A percentile compares a stretch with the other conserved stretches of the same genome.
Evolutionary conservation across 2,888 invertebrate genomes (phyloP).

Genomic region (Terebella lapidaria): DNA sequence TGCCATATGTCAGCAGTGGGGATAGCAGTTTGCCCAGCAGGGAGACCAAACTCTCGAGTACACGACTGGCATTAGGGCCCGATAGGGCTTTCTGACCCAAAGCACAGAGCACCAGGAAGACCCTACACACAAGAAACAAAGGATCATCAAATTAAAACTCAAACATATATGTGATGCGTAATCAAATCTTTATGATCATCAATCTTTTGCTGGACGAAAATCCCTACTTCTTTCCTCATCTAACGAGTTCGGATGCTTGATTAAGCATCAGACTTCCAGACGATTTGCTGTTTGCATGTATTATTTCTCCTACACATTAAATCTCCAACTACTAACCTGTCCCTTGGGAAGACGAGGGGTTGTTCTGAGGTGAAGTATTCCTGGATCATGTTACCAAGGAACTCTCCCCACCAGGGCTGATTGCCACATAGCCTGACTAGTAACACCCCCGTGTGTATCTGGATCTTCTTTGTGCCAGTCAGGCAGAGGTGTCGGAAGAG

Average conservation of each 20-base stretch:
- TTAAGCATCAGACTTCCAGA: too few relatives aligned
- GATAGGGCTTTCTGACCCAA: slow-evolving; percentile 74
- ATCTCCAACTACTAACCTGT: too few relatives aligned
- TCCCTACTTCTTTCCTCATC: too few relatives aligned
- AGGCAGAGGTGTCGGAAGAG: slow-evolving; percentile 72
- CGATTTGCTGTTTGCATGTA: too few relatives aligned
- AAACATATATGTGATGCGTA: too few relatives aligned
- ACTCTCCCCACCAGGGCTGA: slow-evolving; percentile 84
- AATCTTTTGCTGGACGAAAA: too few relatives aligned
- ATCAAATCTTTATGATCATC: too few relatives aligned
- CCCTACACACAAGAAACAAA: slow-evolving; percentile 56
- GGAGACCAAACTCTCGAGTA: slow-evolving; percentile 44
- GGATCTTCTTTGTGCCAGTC: slow-evolving; percentile 72
- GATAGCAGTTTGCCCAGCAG: slow-evolving; percentile 56
- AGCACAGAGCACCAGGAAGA: slow-evolving; percentile 80
- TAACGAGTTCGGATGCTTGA: too few relatives aligned
- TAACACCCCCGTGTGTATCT: slow-evolving; percentile 59
- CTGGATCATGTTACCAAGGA: slow-evolving; percentile 76
- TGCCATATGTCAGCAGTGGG: slow-evolving; percentile 23
- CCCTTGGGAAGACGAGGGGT: slow-evolving; percentile 75
- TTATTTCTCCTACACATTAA: too few relatives aligned
- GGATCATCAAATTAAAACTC: too few relatives aligned
- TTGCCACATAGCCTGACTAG: slow-evolving; percentile 72
- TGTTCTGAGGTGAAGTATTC: slow-evolving; percentile 74
- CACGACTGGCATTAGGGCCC: slow-evolving; percentile 37